These are phyloP conservation scores for Cerceris rybyensis DNA, from an alignment of 2,888 invertebrate species.

Conservation along the genomic window DNA sequence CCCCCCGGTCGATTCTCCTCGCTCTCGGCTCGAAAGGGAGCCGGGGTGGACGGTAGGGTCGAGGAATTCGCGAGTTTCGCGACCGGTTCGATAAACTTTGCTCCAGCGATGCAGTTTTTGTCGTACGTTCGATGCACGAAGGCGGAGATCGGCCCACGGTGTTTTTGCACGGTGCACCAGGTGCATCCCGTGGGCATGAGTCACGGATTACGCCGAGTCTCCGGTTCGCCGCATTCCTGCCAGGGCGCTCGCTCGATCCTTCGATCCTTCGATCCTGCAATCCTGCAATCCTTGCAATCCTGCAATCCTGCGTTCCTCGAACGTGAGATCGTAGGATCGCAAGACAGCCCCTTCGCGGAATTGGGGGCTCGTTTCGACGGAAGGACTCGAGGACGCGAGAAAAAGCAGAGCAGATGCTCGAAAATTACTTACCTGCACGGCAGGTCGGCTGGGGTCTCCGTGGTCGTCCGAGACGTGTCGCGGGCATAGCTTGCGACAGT, in stretches of 20 bases:
- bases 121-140: constrained; percentile 24
- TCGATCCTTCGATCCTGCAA: too few relatives aligned
- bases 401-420: neutral
- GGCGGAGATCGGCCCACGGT: constrained; percentile 35
- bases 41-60: neutral
- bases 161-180: constrained; percentile 55
- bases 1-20: too few relatives aligned
- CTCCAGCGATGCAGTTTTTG: constrained; percentile 27
- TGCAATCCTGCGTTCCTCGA: too few relatives aligned
- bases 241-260: neutral
- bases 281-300: neutral
- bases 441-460: constrained; percentile 78
- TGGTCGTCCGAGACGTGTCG: constrained; percentile 76
- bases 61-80: constrained; percentile 35
- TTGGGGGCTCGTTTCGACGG: neutral
- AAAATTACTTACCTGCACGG: constrained; percentile 73
- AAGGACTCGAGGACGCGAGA: neutral
- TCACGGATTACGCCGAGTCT: constrained; percentile 33
- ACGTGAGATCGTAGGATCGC: too few relatives aligned
- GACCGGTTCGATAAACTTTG: constrained; percentile 55
- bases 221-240: neutral
- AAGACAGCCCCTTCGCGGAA: too few relatives aligned
- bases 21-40: neutral
- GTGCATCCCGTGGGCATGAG: constrained; percentile 52
- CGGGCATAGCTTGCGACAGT: constrained; percentile 78